Evolutionary conservation across 2,113 vertebrate genomes (phyloP), one percentile per base, ranked within the genome.

Genomic region (Sylvilagus bachmani): DNA sequence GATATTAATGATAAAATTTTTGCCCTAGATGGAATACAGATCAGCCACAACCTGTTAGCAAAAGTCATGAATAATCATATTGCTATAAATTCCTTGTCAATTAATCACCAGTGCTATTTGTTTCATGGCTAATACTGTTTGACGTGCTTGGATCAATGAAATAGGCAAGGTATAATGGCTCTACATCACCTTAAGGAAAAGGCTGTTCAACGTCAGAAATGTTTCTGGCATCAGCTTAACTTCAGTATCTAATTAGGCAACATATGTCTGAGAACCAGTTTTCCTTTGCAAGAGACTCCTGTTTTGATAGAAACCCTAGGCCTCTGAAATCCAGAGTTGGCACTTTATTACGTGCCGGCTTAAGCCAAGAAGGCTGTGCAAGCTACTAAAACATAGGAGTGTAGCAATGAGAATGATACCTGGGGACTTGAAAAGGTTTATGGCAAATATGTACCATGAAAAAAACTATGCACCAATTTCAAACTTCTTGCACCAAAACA

Each of bases 231-330:
- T 24, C 10, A 36, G 33, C 17, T 91, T 89, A 36, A n/a, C 27
- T 79, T 89, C 71, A 21, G 17, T 49, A 61, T 75, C 31, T 93
- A 61, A 70, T 79, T 83, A 89, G 51, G 44, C 86, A 81, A 61
- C 17, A 66, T 19, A 58, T 44, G 36, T 6, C 67, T 22, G 33
- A 83, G 64, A 53, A 64, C 80, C 1, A 38, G 10, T 89, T 51
- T 89, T 80, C 49, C 21, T 75, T 79, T 87, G 53, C 21, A 19
- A 10, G 6, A 77, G 12, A 0, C 31, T 71, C 13, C 16, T 19
- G 38, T 44, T 49, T 4, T 61, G 22, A 69, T 27, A 13, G n/a
- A 94, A 80, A 55, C 33, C 64, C 24, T 19, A 6, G 21, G 4
- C 16, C 14, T 73, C 78, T 38, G 67, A 91, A 93, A 86, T 61